Evolutionary conservation across 2,888 invertebrate genomes (phyloP).

Genomic region (Lithophane leautieri): DNA sequence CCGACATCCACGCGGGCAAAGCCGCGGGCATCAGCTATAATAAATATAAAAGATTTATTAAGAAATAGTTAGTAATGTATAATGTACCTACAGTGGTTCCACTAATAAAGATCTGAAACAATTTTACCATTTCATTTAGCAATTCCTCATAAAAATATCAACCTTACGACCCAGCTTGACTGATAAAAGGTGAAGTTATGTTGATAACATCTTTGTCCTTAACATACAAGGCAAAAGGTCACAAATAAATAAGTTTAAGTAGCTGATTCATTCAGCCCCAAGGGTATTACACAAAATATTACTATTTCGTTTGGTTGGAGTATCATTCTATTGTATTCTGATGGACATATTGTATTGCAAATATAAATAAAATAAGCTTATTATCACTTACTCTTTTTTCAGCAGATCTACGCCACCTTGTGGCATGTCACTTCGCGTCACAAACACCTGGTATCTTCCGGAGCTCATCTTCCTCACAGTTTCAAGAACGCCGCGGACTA

Average conservation of each 20-base stretch:
- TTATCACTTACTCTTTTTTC: slow-evolving; percentile 90
- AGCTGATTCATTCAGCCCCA: neutral
- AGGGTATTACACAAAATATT: neutral
- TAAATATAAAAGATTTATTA: neutral
- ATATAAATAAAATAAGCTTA: neutral
- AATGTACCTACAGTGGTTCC: no score
- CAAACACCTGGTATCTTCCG: slow-evolving; percentile 89
- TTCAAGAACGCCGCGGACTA: slow-evolving; percentile 68
- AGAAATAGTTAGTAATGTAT: neutral
- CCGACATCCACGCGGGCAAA: no score
- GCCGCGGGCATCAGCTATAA: no score
- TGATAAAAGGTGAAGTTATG: neutral
- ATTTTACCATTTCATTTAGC: neutral
- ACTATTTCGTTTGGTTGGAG: neutral
- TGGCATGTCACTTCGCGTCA: slow-evolving; percentile 92
- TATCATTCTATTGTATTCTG: neutral
- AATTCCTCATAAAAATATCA: neutral
- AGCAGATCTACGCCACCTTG: slow-evolving; percentile 90
- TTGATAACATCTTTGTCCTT: neutral
- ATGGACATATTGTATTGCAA: neutral
- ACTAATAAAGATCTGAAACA: neutral
- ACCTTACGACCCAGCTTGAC: no score
- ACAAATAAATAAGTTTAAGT: neutral
- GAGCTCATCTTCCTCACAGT: slow-evolving; percentile 79
- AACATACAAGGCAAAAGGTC: neutral